A percentile compares a stretch with the other conserved stretches of the same genome.
Conservation (phyloP, 1,140 invertebrate species). For the Brachionus manjavacas region DNA sequence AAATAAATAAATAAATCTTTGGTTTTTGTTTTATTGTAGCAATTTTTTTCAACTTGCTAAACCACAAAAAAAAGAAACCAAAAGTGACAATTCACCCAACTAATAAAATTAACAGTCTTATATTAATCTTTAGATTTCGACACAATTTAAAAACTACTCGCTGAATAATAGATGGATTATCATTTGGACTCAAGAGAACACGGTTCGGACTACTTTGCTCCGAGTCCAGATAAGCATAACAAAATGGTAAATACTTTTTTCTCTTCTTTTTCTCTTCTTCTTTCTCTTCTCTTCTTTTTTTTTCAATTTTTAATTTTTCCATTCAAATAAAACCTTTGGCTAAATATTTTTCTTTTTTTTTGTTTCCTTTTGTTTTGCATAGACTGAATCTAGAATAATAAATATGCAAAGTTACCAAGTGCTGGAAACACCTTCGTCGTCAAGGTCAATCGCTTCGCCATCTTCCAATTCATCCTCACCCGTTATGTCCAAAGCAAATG, state of each 20-base stretch:
- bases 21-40: conserved; percentile 14
- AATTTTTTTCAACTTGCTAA: not conserved
- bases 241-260: conserved; percentile 20
- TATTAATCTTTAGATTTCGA: conserved; percentile 26
- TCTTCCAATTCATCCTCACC: conserved; percentile 9
- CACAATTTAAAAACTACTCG: not conserved
- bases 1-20: conserved; percentile 39
- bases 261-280: not conserved
- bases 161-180: conserved; percentile 28
- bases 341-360: not conserved
- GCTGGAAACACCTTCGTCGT: conserved; percentile 6
- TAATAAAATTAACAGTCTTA: conserved; percentile 19
- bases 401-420: conserved; percentile 16
- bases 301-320: not conserved
- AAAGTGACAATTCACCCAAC: conserved; percentile 19
- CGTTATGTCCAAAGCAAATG: not conserved
- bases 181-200: conserved; percentile 29
- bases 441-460: not conserved
- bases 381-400: conserved; percentile 12
- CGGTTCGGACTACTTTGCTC: conserved; percentile 26
- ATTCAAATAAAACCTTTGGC: not conserved
- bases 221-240: conserved; percentile 40
- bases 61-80: not conserved
- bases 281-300: too few species aligned
- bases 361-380: too few species aligned